A percentile compares a stretch with the other conserved stretches of the same genome.
Conservation (phyloP, 2,113 vertebrate species). For the Callipepla squamata region DNA sequence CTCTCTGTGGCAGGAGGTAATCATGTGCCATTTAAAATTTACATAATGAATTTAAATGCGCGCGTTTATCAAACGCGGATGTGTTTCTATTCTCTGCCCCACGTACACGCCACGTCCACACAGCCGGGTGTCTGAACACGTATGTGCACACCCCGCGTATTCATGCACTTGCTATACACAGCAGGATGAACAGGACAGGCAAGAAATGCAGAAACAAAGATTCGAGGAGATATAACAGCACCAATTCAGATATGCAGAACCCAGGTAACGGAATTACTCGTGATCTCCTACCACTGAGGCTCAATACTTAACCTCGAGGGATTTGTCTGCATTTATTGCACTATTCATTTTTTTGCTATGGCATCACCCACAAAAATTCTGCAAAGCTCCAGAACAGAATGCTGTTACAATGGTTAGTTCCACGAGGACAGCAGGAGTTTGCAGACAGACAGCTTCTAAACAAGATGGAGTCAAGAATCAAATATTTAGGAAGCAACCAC, state of each 20-base stretch:
- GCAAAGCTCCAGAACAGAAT: not conserved
- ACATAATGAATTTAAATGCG: not conserved
- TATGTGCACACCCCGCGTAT: not conserved
- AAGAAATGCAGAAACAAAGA: not conserved
- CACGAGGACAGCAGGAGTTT: not conserved
- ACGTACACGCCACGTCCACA: not conserved
- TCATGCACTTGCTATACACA: not conserved
- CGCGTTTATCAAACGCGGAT: not conserved
- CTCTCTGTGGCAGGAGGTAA: not conserved
- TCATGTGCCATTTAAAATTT: not conserved
- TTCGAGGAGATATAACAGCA: not conserved
- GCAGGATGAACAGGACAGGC: not conserved
- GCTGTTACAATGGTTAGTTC: not conserved
- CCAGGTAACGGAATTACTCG: not conserved
- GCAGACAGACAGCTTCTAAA: not conserved
- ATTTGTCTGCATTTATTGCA: slow-evolving; percentile 4
- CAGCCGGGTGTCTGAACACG: not conserved
- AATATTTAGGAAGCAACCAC: slow-evolving; percentile 31
- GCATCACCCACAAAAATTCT: not conserved
- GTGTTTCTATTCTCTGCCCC: not conserved
- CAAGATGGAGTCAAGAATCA: slow-evolving; percentile 71
- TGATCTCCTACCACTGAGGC: not conserved
- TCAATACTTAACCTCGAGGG: not conserved
- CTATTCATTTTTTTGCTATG: not conserved
- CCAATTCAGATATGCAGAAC: not conserved